Percentiles rank a stretch among this genome's conserved stretches.
These are phyloP conservation scores for Thymelicus sylvestris DNA, from an alignment of 2,888 invertebrate genomes.

Conservation along the genomic window DNA sequence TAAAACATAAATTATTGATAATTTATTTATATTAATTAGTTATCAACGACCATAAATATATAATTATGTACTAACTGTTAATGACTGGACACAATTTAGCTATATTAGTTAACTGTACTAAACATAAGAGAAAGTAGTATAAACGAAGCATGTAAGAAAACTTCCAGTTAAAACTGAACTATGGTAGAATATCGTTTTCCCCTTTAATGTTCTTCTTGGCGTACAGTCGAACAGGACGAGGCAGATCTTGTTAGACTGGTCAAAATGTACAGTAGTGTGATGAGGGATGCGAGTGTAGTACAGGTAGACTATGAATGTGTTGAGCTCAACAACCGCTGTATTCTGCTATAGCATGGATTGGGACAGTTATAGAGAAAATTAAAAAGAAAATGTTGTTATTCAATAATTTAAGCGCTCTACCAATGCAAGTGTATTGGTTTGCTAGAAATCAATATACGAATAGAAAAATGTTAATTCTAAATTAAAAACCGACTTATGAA, in stretches of 20 bases:
- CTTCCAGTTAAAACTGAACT: conserved; percentile 53
- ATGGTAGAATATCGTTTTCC: conserved; percentile 43
- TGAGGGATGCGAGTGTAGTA: conserved; percentile 54
- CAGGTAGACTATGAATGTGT: conserved; percentile 58
- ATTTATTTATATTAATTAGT: too few species aligned
- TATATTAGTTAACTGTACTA: conserved; percentile 37
- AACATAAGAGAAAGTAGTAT: conserved; percentile 50
- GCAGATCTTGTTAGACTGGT: conserved; percentile 52
- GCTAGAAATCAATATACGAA: too few species aligned
- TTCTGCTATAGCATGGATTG: conserved; percentile 40
- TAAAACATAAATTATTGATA: too few species aligned
- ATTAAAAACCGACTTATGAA: too few species aligned
- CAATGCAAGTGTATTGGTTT: too few species aligned
- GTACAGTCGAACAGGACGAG: conserved; percentile 41
- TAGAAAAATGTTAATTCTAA: too few species aligned
- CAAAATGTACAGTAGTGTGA: conserved; percentile 51
- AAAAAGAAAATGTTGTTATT: background rate
- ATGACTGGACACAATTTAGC: background rate
- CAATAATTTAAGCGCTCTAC: background rate
- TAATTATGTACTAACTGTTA: too few species aligned
- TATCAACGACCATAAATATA: too few species aligned
- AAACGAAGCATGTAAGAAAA: conserved; percentile 54
- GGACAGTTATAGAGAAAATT: conserved; percentile 49
- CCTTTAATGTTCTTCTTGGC: conserved; percentile 44
- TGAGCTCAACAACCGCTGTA: conserved; percentile 50